A percentile compares a stretch with the other conserved stretches of the same genome.
Evolutionary conservation across 2,113 vertebrate species (phyloP).

Genomic region (Petaurus breviceps): DNA sequence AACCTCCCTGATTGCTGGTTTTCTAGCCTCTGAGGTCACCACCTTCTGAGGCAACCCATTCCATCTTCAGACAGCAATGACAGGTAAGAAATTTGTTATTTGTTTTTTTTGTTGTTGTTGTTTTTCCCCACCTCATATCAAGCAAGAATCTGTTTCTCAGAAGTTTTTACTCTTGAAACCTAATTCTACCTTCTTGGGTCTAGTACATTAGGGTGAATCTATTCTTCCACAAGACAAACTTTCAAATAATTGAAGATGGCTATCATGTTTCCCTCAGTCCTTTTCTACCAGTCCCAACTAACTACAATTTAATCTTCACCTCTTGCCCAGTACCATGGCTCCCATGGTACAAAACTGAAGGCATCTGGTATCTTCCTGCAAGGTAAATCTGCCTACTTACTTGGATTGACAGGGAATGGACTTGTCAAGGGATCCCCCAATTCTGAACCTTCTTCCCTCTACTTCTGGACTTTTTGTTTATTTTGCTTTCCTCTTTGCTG

Average conservation of each 20-base stretch:
- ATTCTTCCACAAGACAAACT: neutral
- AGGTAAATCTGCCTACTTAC: neutral
- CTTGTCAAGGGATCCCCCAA: neutral
- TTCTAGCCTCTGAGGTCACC: neutral
- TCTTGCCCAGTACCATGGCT: neutral
- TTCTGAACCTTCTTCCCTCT: neutral
- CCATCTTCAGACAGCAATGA: neutral
- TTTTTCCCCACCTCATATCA: neutral
- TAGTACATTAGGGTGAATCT: neutral
- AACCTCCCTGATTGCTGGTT: neutral
- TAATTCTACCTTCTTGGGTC: neutral
- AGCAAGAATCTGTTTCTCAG: neutral
- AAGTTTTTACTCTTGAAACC: neutral
- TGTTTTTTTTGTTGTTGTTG: too few relatives aligned
- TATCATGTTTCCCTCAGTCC: too few relatives aligned
- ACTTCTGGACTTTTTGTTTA: neutral
- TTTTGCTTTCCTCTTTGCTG: neutral
- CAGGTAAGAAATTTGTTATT: neutral
- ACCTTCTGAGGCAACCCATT: neutral
- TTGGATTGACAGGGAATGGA: neutral
- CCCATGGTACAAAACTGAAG: neutral
- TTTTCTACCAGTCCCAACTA: neutral
- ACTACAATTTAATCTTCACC: neutral
- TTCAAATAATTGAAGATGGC: neutral
- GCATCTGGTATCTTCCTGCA: neutral